Evolutionary conservation across 2,113 vertebrate species (phyloP), one percentile per base, ranked within the genome.

Genomic region (Anolis carolinensis): DNA sequence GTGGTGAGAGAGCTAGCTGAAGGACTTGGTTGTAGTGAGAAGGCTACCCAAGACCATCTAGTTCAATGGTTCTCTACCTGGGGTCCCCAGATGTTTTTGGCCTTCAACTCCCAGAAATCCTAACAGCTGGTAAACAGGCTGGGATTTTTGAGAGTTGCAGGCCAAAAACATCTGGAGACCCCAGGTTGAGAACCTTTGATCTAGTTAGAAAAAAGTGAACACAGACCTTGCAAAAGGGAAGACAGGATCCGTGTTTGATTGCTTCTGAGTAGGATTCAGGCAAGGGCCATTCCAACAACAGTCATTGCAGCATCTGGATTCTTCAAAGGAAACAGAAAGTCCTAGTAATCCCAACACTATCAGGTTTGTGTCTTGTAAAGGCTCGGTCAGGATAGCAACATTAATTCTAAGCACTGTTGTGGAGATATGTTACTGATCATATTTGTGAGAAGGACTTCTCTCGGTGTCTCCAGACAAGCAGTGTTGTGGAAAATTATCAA

Each of bases 381-480:
- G 36, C 14, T 55, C 25, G 14, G 73, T 25, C 7, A 2, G 59
- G 34, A 27, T 34, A 16, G 25, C 72, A 59, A 34, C 52, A 7
- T 59, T 7, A 8, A n/a, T 70, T 30, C 7, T 30, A 25, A n/a
- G 20, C 8, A 25, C 52, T 18, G 18, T 36, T 52, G 18, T 14
- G 11, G 62, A 79, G n/a, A 48, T 52, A 9, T 55, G 20, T 16
- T 39, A 32, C 83, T 70, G 32, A 44, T 70, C 82, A 63, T 52
- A 79, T 18, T 30, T 32, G 16, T 65, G 44, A 25, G 36, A 1
- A 36, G 30, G 5, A 55, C 20, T 36, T 63, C 34, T 39, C 52
- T 18, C 83, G 27, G 76, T n/a, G 82, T 85, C 36, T 32, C 0
- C 21, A 0, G 0, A 48, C 34, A 13, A 0, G 7, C 0, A 0